Evolutionary conservation across 2,113 vertebrate species (phyloP).

Genomic region (Leptosomus discolor): DNA sequence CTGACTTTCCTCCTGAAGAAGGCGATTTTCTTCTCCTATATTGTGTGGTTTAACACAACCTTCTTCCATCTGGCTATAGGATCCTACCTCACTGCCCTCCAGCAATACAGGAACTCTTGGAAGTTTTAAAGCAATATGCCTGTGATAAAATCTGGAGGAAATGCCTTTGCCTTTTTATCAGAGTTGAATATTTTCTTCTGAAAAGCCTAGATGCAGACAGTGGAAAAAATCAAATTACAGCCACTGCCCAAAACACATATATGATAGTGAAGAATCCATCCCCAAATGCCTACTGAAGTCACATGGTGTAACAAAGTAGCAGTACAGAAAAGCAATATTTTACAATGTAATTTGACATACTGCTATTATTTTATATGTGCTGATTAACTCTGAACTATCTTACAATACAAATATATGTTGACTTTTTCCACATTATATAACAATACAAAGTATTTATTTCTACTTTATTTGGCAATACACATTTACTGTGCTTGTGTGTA

Average conservation of each 20-base stretch:
- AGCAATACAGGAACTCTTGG: neutral
- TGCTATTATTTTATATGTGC: neutral
- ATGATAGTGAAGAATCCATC: neutral
- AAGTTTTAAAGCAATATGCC: neutral
- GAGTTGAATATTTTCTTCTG: too few relatives aligned
- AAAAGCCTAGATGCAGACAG: neutral
- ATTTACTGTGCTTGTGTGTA: neutral
- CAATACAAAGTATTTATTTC: neutral
- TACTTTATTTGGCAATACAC: neutral
- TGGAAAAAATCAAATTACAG: neutral
- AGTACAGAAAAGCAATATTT: neutral
- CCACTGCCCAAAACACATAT: neutral
- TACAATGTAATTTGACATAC: neutral
- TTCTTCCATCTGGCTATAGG: neutral
- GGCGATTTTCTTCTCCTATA: neutral
- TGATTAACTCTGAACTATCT: neutral
- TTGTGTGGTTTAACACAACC: neutral
- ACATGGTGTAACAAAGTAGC: neutral
- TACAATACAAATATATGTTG: neutral
- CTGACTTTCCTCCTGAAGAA: neutral
- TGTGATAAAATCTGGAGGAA: neutral
- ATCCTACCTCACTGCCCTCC: neutral
- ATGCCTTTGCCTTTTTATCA: too few relatives aligned
- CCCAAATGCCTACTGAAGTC: neutral
- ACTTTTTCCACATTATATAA: neutral